Base-by-base conservation (phyloP, 2,797 vertebrate genomes). In the Brachymystax lenok region DNA sequence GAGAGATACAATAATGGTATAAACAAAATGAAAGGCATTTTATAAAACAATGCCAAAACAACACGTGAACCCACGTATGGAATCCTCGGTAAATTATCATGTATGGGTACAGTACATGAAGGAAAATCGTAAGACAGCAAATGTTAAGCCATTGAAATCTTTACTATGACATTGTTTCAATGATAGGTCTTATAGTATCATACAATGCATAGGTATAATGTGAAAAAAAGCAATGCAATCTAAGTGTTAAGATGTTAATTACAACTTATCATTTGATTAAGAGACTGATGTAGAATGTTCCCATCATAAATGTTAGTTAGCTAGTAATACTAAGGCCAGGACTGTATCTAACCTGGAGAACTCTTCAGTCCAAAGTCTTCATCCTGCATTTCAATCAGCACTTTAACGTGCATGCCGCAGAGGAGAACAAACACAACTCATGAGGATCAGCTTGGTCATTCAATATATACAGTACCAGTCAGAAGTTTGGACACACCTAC, bases 361-460 rank as follows among this genome's bases (percentile, higher is more conserved):
- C 88, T 85, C 93, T 91, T 94, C 92, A 87, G 82, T 92, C 90
- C 88, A 88, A 91, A 84, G 90, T 94, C 93, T 92, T 93, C 90
- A 0, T 94, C 91, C 91, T 94, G 92, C 92, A 94, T 93, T 93
- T 95, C 92, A 94, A 93, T 93, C 92, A 93, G 89, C 91, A 94
- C 94, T 95, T 94, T 89, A 92, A 91, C 90, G 89, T 89, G 88
- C 89, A 89, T 91, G 90, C 91, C 88, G 87, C 77, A 82, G 87
- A 91, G 88, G 89, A 89, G 91, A 89, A 89, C 82, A 79, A 90
- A 92, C 79, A 92, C 79, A 92, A 81, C 91, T 84, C 87, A 90
- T 92, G 88, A 93, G 87, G 87, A 84, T 79, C 76, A 84, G 80
- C 81, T 88, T 74, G 85, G 80, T 81, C 74, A 85, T 77, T 85